phyloP scores from a whole-genome alignment of 2,797 vertebrate genomes.

The Arnoldichthys spilopterus region DNA sequence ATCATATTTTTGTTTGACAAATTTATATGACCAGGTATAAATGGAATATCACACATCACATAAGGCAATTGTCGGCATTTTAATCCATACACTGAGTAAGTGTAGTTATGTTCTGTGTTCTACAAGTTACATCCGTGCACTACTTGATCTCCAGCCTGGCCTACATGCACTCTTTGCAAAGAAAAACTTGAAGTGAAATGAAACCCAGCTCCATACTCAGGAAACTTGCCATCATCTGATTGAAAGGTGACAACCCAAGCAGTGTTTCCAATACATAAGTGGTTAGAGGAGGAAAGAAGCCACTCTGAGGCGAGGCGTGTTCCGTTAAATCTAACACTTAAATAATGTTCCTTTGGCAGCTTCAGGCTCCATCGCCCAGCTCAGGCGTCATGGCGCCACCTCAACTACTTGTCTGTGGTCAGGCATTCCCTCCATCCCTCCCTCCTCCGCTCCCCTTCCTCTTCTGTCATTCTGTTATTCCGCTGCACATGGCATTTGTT shows the following conservation, averaged over 20 bases:
- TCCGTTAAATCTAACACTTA: slow-evolving; percentile 89
- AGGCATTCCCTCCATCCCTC: slow-evolving; percentile 80
- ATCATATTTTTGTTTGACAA: too few relatives aligned
- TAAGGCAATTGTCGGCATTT: too few relatives aligned
- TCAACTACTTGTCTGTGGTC: slow-evolving; percentile 92
- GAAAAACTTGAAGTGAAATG: not conserved
- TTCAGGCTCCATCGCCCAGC: slow-evolving; percentile 84
- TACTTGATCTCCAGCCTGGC: not conserved
- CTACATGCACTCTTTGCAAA: not conserved
- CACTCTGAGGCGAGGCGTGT: slow-evolving; percentile 71
- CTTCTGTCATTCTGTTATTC: slow-evolving; percentile 10
- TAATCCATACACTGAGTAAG: too few relatives aligned
- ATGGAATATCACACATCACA: too few relatives aligned
- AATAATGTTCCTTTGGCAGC: slow-evolving; percentile 90
- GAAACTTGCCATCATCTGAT: slow-evolving; percentile 57
- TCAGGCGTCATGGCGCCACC: slow-evolving; percentile 92
- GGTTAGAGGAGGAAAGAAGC: slow-evolving; percentile 73
- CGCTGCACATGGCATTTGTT: slow-evolving; percentile 5
- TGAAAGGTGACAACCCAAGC: slow-evolving; percentile 74
- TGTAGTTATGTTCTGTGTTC: not conserved
- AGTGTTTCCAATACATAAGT: slow-evolving; percentile 66
- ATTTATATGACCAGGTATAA: too few relatives aligned
- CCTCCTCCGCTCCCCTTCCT: not conserved
- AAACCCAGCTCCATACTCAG: not conserved
- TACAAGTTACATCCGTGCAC: not conserved